Evolutionary conservation across 2,797 vertebrate genomes (phyloP), one percentile per base, ranked within the genome.

Genomic region (Balearica regulorum): DNA sequence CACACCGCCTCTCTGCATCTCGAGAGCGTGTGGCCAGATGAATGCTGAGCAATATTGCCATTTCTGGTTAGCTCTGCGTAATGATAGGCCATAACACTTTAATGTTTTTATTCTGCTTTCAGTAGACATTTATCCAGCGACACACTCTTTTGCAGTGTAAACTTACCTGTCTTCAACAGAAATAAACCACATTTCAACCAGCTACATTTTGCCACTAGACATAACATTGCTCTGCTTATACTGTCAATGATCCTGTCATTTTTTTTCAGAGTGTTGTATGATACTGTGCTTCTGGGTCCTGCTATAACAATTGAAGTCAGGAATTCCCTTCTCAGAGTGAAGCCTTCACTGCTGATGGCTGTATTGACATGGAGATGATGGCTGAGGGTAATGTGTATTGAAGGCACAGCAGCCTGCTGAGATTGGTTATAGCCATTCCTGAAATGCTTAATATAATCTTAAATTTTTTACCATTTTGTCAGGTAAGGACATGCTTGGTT

Each of bases 341-440:
- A 96, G 83, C 81, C 93, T 96, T 93, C 96, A 95, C 94, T 98
- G 97, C 69, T 97, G 97, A 97, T 94, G 96, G 90, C 91, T 90
- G 44, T 96, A 98, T 97, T 97, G 98, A 98, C 97, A 97, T 94
- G 96, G 96, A 96, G 97, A 95, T 97, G 96, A 97, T 96, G 95
- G 97, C 96, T 97, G 89, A 97, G 93, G 95, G 95, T 95, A 96
- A 94, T 91, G 94, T 96, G 93, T 97, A 93, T 96, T 87, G 96
- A 98, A 97, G 84, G 90, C 78, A 94, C 35, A 83, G 96, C 81
- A 96, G 82, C 95, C 96, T 95, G 89, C 91, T 83, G 88, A 98
- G 95, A 96, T 18, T 91, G 88, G 91, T 98, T 95, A 97, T 92
- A 97, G 96, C 85, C 79, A 93, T 97, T 95, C 65, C 72, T 94